Percentiles rank a stretch among this genome's conserved stretches.
Evolutionary conservation across 92 coral and sea anemone genomes (phyloP).

Genomic region (Desmophyllum pertusum): DNA sequence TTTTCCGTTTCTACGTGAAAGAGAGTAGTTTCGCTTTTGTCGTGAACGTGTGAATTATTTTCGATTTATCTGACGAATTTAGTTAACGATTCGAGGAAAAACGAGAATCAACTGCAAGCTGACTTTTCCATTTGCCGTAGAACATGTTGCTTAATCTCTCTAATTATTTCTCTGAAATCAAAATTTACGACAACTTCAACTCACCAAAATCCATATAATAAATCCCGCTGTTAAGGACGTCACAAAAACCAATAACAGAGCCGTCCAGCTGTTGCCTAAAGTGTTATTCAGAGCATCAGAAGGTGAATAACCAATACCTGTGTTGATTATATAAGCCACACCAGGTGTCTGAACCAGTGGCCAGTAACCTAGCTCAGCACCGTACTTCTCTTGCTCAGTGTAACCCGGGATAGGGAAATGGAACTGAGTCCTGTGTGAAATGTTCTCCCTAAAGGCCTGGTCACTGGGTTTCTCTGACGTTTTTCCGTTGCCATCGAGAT

Average conservation of each 20-base stretch:
- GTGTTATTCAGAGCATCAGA: slow-evolving; percentile 1
- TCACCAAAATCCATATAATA: slow-evolving; percentile 60
- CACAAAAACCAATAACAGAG: slow-evolving; percentile 54
- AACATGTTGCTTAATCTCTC: no score
- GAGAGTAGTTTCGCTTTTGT: no score
- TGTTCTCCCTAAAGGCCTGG: slow-evolving; percentile 28
- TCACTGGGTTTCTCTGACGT: slow-evolving; percentile 30
- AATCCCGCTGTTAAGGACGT: slow-evolving; percentile 45
- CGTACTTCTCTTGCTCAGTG: slow-evolving; percentile 53
- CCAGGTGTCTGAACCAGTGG: slow-evolving; percentile 79
- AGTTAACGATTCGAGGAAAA: no score
- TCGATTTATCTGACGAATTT: no score
- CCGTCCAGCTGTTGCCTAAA: slow-evolving; percentile 40
- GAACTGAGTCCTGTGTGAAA: slow-evolving; percentile 72
- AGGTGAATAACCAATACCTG: slow-evolving; percentile 30
- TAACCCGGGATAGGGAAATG: slow-evolving; percentile 74
- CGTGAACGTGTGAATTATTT: no score
- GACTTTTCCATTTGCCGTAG: no score
- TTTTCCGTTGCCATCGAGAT: slow-evolving; percentile 28
- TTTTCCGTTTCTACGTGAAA: no score
- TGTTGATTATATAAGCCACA: slow-evolving; percentile 54
- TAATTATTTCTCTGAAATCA: no score
- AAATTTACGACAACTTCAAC: background rate
- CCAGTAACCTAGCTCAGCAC: slow-evolving; percentile 17
- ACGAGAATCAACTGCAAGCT: no score